These are phyloP conservation scores for Tragulus kanchil DNA, from an alignment of 2,113 vertebrate genomes.

Conservation along the genomic window DNA sequence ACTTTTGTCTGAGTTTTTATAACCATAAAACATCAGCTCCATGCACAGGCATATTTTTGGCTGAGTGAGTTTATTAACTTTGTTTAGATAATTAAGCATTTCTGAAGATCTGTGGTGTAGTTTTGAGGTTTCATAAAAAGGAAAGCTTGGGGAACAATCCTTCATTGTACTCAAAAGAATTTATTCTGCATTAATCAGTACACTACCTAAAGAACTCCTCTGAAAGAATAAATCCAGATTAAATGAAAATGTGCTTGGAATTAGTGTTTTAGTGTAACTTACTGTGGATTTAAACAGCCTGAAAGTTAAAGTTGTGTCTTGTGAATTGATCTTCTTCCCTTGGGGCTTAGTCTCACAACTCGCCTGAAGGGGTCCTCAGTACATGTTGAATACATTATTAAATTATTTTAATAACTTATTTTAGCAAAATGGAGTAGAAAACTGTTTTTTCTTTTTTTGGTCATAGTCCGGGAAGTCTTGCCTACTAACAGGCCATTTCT, in stretches of 20 bases:
- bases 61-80: conserved; percentile 58
- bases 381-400: background rate
- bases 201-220: conserved; percentile 52
- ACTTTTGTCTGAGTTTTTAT: conserved; percentile 56
- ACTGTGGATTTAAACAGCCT: background rate
- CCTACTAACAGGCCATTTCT: conserved; percentile 1
- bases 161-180: conserved; percentile 64
- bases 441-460: background rate
- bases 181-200: conserved; percentile 60
- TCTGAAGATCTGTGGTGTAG: conserved; percentile 41
- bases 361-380: background rate
- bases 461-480: background rate
- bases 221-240: conserved; percentile 63
- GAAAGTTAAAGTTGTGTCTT: background rate
- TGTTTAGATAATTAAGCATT: conserved; percentile 73
- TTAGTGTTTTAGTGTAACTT: conserved; percentile 60
- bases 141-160: conserved; percentile 51
- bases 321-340: background rate
- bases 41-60: conserved; percentile 55
- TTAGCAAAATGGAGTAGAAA: background rate
- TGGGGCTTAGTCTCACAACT: background rate
- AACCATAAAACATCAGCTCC: conserved; percentile 48
- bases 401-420: background rate
- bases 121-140: conserved; percentile 63
- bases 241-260: conserved; percentile 59